Percentiles rank a stretch among this genome's conserved stretches.
Conservation (phyloP, 2,113 vertebrate species). For the Stegostoma tigrinum region DNA sequence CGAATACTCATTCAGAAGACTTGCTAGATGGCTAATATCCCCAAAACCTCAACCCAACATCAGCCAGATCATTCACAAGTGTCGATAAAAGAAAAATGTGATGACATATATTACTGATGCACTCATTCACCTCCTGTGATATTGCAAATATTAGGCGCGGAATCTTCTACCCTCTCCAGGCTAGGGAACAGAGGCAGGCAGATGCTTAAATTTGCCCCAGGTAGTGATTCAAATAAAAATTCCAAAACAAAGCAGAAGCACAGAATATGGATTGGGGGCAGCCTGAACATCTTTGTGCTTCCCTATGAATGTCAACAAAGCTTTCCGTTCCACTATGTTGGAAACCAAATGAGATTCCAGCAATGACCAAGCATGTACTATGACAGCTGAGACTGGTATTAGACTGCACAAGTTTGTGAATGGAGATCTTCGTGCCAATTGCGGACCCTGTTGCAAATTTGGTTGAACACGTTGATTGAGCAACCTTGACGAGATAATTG, state of each 20-base stretch:
- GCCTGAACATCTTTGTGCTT: not conserved
- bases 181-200: too few relatives aligned
- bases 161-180: too few relatives aligned
- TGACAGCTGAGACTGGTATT: not conserved
- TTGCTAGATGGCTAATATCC: not conserved
- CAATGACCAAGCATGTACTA: too few relatives aligned
- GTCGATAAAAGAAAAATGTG: not conserved
- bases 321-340: not conserved
- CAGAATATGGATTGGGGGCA: not conserved
- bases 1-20: not conserved
- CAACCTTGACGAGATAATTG: too few relatives aligned
- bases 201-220: too few relatives aligned
- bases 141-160: not conserved
- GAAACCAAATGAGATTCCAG: not conserved
- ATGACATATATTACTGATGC: not conserved
- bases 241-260: not conserved
- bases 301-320: not conserved
- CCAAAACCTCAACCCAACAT: not conserved
- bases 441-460: not conserved
- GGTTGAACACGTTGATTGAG: not conserved
- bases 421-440: not conserved
- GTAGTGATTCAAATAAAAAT: not conserved
- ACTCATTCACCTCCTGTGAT: not conserved
- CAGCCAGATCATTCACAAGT: not conserved
- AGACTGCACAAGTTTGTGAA: not conserved